Conservation (phyloP, 2,113 vertebrate genomes). For the Piprites chloris region DNA sequence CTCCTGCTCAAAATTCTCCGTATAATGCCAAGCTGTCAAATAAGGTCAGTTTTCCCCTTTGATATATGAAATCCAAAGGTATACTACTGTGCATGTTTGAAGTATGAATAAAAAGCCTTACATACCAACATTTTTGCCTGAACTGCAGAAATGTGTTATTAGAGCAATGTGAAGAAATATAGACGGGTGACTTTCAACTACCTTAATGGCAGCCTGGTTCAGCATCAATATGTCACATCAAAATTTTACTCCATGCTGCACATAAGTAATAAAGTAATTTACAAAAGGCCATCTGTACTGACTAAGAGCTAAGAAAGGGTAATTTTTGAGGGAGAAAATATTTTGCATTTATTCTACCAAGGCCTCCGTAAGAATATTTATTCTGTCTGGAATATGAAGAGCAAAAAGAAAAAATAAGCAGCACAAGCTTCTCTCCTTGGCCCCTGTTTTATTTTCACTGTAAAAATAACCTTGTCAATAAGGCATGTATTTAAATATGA, state of each 20-base stretch:
- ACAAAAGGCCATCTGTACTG: background rate
- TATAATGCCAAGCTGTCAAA: background rate
- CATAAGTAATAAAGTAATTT: background rate
- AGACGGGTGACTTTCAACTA: background rate
- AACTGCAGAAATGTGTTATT: background rate
- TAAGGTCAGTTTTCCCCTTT: background rate
- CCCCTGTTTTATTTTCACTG: background rate
- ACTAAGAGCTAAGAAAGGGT: background rate
- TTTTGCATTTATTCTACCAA: background rate
- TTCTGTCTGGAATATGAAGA: background rate
- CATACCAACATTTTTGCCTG: background rate
- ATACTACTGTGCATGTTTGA: background rate
- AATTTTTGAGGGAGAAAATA: background rate
- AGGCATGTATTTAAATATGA: background rate
- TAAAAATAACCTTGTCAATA: background rate
- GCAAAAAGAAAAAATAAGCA: background rate
- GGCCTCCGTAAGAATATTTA: background rate
- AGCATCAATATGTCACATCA: background rate
- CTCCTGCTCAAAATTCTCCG: background rate
- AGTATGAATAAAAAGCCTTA: background rate
- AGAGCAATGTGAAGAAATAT: background rate
- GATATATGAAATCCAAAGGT: background rate
- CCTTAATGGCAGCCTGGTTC: background rate
- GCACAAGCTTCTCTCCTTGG: background rate
- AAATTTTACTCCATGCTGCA: background rate